Percentiles rank a stretch among this genome's conserved stretches.
These are phyloP conservation scores for Cynoglossus semilaevis DNA, from an alignment of 2,113 vertebrate genomes.

Conservation along the genomic window DNA sequence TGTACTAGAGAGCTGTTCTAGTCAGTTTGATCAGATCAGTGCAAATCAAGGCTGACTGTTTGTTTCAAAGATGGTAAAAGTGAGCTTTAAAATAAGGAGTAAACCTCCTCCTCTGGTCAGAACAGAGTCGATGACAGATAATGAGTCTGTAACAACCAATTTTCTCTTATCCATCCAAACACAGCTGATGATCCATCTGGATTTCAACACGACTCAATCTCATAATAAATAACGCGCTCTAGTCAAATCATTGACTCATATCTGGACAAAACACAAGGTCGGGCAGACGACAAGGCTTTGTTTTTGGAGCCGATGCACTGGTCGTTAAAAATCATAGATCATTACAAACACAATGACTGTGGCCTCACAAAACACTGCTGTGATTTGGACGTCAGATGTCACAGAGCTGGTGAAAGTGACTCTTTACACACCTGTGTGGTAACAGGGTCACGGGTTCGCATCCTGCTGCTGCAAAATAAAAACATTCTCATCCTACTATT, in stretches of 20 bases:
- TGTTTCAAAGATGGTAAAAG: no score
- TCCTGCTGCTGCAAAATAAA: background rate
- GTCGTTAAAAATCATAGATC: conserved; percentile 22
- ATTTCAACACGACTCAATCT: conserved; percentile 30
- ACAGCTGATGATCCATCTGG: conserved; percentile 48
- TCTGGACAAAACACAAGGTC: conserved; percentile 11
- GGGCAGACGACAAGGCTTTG: conserved; percentile 12
- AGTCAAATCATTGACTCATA: conserved; percentile 29
- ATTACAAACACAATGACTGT: conserved; percentile 25
- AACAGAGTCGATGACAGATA: conserved; percentile 15
- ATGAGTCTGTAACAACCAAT: conserved; percentile 31
- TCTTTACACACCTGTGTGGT: background rate
- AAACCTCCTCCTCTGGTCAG: no score
- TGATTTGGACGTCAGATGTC: conserved; percentile 23
- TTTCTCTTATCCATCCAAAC: conserved; percentile 25
- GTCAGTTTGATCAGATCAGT: no score
- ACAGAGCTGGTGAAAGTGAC: conserved; percentile 8
- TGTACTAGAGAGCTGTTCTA: no score
- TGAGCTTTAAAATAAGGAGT: no score
- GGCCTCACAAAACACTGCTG: conserved; percentile 11
- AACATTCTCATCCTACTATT: conserved; percentile 34
- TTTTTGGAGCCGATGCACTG: conserved; percentile 20
- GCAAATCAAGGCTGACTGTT: no score
- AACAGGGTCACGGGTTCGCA: background rate
- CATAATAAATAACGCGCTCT: conserved; percentile 20